Conservation (phyloP, 2,797 vertebrate species). For the Neosilurus hyrtlii region DNA sequence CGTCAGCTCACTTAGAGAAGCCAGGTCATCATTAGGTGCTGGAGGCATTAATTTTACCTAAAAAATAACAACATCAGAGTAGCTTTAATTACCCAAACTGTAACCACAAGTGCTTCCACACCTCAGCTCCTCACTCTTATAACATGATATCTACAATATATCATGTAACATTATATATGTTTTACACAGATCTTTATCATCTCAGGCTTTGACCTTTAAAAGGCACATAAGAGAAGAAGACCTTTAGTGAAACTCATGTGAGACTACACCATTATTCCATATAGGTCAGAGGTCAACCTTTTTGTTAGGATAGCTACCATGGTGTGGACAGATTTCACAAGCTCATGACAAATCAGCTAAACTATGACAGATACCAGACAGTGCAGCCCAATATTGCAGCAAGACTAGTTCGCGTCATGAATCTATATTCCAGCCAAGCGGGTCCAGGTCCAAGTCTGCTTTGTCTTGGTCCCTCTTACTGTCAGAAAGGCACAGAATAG, state of each 20-base stretch:
- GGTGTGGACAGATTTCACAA: slow-evolving; percentile 6
- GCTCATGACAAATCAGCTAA: slow-evolving; percentile 6
- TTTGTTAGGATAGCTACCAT: slow-evolving; percentile 5
- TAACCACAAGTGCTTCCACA: not conserved
- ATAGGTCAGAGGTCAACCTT: slow-evolving; percentile 27
- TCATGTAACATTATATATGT: not conserved
- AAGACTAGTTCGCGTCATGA: slow-evolving; percentile 14
- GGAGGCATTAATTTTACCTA: slow-evolving; percentile 93
- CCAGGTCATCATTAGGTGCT: slow-evolving; percentile 92
- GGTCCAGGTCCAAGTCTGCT: not conserved
- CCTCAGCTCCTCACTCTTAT: not conserved
- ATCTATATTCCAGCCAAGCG: slow-evolving; percentile 16
- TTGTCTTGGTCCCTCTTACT: slow-evolving; percentile 21
- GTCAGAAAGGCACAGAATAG: slow-evolving; percentile 15
- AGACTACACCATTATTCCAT: slow-evolving; percentile 29
- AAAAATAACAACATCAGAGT: slow-evolving; percentile 17
- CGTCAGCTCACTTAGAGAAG: slow-evolving; percentile 90
- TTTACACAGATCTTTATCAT: not conserved
- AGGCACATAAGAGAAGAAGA: not conserved
- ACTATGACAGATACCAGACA: slow-evolving; percentile 31
- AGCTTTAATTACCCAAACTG: not conserved
- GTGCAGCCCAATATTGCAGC: not conserved
- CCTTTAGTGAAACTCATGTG: not conserved
- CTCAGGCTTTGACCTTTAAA: not conserved
- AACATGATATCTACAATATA: not conserved